Evolutionary conservation across 2,888 invertebrate species (phyloP).

Genomic region (Hirtodrosophila duncani): DNA sequence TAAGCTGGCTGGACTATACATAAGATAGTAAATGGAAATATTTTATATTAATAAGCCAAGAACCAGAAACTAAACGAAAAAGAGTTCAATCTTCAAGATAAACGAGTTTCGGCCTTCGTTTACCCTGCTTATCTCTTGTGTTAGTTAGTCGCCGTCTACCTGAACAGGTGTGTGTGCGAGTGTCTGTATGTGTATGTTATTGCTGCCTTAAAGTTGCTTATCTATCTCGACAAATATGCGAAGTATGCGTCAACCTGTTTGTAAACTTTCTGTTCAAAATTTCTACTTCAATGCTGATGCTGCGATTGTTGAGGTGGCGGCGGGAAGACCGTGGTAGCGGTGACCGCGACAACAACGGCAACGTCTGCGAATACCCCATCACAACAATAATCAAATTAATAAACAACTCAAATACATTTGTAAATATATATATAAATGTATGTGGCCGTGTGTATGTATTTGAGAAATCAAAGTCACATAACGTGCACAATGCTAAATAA

Average conservation of each 20-base stretch:
- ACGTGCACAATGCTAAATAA: constrained; percentile 55
- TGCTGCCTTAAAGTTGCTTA: constrained; percentile 47
- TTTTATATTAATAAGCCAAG: constrained; percentile 32
- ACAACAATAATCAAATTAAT: constrained; percentile 40
- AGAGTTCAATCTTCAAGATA: constrained; percentile 65
- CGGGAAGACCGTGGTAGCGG: background rate
- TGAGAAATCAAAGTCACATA: constrained; percentile 49
- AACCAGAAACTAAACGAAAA: constrained; percentile 13
- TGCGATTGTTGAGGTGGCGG: constrained; percentile 33
- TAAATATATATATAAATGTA: background rate
- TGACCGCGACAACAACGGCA: constrained; percentile 9
- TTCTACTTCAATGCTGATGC: constrained; percentile 46
- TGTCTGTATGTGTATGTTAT: constrained; percentile 19
- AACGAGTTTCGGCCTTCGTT: constrained; percentile 50
- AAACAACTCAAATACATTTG: constrained; percentile 25
- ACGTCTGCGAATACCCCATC: constrained; percentile 21
- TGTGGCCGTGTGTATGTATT: background rate
- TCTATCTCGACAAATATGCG: constrained; percentile 69
- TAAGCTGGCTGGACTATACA: constrained; percentile 41
- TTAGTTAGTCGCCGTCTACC: constrained; percentile 14
- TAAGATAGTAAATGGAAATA: constrained; percentile 62
- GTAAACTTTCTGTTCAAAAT: constrained; percentile 65
- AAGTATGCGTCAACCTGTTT: constrained; percentile 73
- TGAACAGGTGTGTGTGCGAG: constrained; percentile 11
- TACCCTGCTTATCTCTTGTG: constrained; percentile 22